These are phyloP conservation scores for Psococerastis gibbosa DNA, from an alignment of 2,888 invertebrate species.

Conservation along the genomic window DNA sequence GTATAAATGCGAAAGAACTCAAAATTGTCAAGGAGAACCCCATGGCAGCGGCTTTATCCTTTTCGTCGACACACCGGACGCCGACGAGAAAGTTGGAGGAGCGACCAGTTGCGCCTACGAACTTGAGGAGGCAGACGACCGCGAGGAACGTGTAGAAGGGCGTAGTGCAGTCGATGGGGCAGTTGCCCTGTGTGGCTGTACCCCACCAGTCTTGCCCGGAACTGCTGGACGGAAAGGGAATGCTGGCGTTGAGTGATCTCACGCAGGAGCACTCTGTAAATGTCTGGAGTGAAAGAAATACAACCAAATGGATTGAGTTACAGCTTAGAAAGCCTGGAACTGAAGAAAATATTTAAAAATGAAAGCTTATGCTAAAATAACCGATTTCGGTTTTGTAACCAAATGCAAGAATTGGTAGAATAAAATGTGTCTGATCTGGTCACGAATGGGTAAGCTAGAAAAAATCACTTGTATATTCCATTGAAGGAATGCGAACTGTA, in stretches of 20 bases:
- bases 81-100: constrained; percentile 41
- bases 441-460: no score
- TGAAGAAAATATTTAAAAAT: constrained; percentile 7
- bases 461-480: no score
- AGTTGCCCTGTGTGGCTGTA: constrained; percentile 30
- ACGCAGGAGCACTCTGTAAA: constrained; percentile 9
- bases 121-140: constrained; percentile 35
- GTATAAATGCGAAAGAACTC: constrained; percentile 52
- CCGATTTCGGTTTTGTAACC: no score
- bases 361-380: no score
- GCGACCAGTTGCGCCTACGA: constrained; percentile 38
- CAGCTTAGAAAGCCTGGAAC: no score
- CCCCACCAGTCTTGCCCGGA: constrained; percentile 20
- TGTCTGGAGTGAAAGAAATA: not conserved
- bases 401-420: no score
- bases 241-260: not conserved
- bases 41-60: constrained; percentile 52
- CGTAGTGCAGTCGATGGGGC: constrained; percentile 34
- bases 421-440: no score
- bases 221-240: not conserved
- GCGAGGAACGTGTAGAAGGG: constrained; percentile 34
- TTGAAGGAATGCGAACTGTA: no score
- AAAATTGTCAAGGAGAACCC: constrained; percentile 47
- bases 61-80: constrained; percentile 47
- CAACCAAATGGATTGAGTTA: no score